A percentile compares a stretch with the other conserved stretches of the same genome.
These are phyloP conservation scores for Megalops cyprinoides DNA, from an alignment of 2,797 vertebrate genomes.

Conservation along the genomic window DNA sequence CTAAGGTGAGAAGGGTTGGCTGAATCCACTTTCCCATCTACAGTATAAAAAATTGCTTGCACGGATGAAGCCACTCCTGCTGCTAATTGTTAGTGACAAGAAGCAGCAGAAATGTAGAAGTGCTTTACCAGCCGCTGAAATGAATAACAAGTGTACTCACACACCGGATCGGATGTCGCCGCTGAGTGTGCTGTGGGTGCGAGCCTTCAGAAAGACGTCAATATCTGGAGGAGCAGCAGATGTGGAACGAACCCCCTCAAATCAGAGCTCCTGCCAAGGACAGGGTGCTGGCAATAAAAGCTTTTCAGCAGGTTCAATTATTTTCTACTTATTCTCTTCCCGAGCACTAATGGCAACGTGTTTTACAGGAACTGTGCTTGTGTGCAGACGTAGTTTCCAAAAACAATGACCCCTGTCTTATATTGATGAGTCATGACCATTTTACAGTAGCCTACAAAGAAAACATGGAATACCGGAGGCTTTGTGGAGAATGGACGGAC, in stretches of 20 bases:
- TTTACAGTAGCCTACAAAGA: no score
- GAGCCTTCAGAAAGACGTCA: slow-evolving; percentile 38
- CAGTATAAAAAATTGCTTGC: neutral
- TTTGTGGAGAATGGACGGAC: no score
- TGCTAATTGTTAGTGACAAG: neutral
- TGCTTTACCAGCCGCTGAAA: slow-evolving; percentile 56
- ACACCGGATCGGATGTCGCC: slow-evolving; percentile 52
- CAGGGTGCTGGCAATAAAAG: neutral
- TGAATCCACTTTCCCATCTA: neutral
- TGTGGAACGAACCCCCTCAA: slow-evolving; percentile 36
- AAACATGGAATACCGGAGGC: no score
- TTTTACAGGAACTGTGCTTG: neutral
- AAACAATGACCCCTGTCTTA: no score
- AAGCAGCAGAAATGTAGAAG: slow-evolving; percentile 40
- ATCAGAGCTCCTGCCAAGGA: slow-evolving; percentile 20
- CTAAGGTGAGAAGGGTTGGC: neutral
- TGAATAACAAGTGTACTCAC: slow-evolving; percentile 44
- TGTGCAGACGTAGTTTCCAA: no score
- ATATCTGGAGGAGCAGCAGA: slow-evolving; percentile 38
- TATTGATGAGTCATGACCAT: no score
- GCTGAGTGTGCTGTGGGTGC: slow-evolving; percentile 37
- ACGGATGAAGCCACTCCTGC: neutral
- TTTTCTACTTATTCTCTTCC: neutral
- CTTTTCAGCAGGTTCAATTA: slow-evolving; percentile 6
- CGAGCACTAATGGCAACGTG: slow-evolving; percentile 3